Conservation (phyloP, 2,797 vertebrate species). For the Phrynocephalus forsythii region DNA sequence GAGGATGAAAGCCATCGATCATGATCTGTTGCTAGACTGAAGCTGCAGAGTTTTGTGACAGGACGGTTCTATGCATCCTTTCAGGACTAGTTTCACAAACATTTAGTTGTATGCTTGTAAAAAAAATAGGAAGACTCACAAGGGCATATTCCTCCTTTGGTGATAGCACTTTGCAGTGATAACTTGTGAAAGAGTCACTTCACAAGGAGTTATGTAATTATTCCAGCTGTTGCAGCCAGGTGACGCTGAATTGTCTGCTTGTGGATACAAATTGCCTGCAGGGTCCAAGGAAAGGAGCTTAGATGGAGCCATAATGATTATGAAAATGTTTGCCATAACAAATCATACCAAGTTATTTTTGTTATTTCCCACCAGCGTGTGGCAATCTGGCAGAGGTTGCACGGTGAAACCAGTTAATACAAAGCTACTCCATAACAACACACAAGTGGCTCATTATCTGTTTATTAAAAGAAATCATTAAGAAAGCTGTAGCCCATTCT, state of each 20-base stretch:
- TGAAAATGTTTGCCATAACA: background rate
- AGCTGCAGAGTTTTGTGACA: too few species aligned
- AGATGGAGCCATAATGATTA: background rate
- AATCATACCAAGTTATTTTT: background rate
- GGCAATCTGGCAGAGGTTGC: background rate
- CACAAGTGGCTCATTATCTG: rapidly evolving
- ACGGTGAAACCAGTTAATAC: slow-evolving; percentile 25
- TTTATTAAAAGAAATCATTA: slow-evolving; percentile 11
- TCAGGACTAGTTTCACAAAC: too few species aligned
- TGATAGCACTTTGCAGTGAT: background rate
- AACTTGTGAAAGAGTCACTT: background rate
- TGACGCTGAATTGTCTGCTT: too few species aligned
- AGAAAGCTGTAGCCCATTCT: background rate
- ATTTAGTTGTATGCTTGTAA: too few species aligned
- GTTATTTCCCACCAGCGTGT: background rate
- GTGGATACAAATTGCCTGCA: too few species aligned
- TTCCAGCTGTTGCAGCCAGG: too few species aligned
- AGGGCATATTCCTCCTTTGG: background rate
- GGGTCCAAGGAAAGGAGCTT: too few species aligned
- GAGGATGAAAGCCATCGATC: background rate
- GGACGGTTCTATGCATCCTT: too few species aligned
- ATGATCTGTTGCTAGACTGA: too few species aligned
- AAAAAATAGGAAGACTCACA: too few species aligned
- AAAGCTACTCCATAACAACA: background rate
- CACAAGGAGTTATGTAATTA: too few species aligned